Conservation (phyloP, 2,888 invertebrate species). For the Platycheirus albimanus region DNA sequence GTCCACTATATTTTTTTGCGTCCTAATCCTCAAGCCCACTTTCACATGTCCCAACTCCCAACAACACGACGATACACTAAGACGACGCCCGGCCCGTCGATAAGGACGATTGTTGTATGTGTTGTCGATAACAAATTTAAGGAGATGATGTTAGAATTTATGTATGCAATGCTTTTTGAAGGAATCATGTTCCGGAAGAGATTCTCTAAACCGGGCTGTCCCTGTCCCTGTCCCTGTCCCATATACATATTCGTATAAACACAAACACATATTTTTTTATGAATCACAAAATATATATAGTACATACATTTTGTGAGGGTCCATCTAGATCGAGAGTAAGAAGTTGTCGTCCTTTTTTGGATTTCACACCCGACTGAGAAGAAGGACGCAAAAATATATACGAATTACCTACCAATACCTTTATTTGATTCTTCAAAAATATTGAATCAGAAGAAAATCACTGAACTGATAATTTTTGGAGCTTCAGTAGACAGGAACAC, state of each 20-base stretch:
- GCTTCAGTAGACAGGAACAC: slow-evolving; percentile 5
- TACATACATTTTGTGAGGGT: slow-evolving; percentile 16
- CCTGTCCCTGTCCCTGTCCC: no score
- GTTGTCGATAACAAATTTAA: slow-evolving; percentile 71
- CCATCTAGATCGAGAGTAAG: no score
- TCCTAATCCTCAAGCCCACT: no score
- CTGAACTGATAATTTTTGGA: slow-evolving; percentile 54
- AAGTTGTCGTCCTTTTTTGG: slow-evolving; percentile 53
- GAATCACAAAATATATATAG: no score
- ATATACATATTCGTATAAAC: no score
- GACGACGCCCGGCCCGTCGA: no score
- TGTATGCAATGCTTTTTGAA: slow-evolving; percentile 50
- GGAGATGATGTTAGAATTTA: slow-evolving; percentile 66
- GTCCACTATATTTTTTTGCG: slow-evolving; percentile 15
- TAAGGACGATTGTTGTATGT: slow-evolving; percentile 22
- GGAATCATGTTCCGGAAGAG: slow-evolving; percentile 72
- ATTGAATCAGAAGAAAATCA: slow-evolving; percentile 70
- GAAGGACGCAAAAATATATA: slow-evolving; percentile 29
- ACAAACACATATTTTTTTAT: no score
- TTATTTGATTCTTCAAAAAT: slow-evolving; percentile 62
- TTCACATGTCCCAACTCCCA: neutral
- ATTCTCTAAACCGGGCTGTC: slow-evolving; percentile 23
- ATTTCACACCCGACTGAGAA: slow-evolving; percentile 73
- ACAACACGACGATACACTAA: slow-evolving; percentile 11
- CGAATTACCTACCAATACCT: slow-evolving; percentile 57